phyloP scores from a whole-genome alignment of 1,140 invertebrate genomes.

The Philopotamus ludificatus region DNA sequence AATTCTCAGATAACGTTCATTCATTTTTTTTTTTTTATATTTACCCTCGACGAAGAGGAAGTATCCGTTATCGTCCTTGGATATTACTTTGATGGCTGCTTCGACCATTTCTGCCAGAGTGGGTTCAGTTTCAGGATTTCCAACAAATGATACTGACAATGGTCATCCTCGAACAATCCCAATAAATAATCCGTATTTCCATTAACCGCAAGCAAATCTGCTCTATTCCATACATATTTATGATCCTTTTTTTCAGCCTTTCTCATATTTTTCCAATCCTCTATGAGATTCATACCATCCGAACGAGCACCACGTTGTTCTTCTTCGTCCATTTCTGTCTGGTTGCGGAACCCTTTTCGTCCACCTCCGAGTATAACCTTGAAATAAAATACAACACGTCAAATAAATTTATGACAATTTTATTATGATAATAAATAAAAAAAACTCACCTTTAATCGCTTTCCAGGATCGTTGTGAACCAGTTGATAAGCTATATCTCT shows the following conservation, averaged over 20 bases:
- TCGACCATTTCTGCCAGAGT: constrained; percentile 78
- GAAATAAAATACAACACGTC: constrained; percentile 21
- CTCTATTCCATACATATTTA: constrained; percentile 64
- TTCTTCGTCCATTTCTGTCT: constrained; percentile 55
- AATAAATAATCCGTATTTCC: constrained; percentile 48
- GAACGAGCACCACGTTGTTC: constrained; percentile 53
- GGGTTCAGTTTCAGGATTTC: constrained; percentile 59
- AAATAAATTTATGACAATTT: background rate
- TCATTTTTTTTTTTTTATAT: too few relatives aligned
- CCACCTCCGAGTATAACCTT: constrained; percentile 74
- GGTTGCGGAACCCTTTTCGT: constrained; percentile 67
- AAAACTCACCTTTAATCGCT: constrained; percentile 55
- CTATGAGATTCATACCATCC: constrained; percentile 55
- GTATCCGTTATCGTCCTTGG: constrained; percentile 67
- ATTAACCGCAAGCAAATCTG: constrained; percentile 49
- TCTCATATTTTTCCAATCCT: constrained; percentile 54
- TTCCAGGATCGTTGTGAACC: constrained; percentile 64
- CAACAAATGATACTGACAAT: constrained; percentile 59
- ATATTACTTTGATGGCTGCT: constrained; percentile 73
- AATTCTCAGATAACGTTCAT: background rate
- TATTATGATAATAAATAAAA: background rate
- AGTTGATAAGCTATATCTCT: constrained; percentile 62
- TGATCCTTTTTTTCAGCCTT: constrained; percentile 41
- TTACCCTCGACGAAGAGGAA: constrained; percentile 70
- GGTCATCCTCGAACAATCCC: constrained; percentile 55